These are phyloP conservation scores for Andrena dorsata DNA, from an alignment of 2,888 invertebrate genomes.

Conservation along the genomic window DNA sequence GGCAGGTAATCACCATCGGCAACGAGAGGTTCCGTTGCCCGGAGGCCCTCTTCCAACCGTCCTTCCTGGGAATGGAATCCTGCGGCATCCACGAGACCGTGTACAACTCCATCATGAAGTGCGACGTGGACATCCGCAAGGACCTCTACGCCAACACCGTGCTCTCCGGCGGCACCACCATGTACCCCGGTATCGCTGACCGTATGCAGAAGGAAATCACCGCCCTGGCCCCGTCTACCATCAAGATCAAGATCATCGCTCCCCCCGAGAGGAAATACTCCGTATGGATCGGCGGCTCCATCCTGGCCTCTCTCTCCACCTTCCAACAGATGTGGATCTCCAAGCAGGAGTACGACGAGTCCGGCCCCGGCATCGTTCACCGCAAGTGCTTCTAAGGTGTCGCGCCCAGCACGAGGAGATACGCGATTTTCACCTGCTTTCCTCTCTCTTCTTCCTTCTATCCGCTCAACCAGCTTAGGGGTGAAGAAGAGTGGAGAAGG, in stretches of 20 bases:
- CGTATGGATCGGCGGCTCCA: constrained; percentile 99
- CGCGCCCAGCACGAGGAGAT: constrained; percentile 12
- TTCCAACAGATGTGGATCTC: constrained; percentile 98
- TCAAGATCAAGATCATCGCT: constrained; percentile 98
- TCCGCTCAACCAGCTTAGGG: constrained; percentile 20
- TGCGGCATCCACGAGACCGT: constrained; percentile 96
- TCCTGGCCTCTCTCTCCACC: constrained; percentile 95
- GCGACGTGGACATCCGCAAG: constrained; percentile 96
- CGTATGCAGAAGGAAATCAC: constrained; percentile 99
- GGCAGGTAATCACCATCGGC: constrained; percentile 93
- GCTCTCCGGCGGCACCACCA: constrained; percentile 96
- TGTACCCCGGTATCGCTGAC: constrained; percentile 98
- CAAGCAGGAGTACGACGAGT: constrained; percentile 98
- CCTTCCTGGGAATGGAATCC: constrained; percentile 96
- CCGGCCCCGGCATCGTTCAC: constrained; percentile 97
- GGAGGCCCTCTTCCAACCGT: constrained; percentile 95
- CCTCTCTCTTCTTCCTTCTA: constrained; percentile 60
- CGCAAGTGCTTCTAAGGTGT: constrained; percentile 97
- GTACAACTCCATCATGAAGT: constrained; percentile 93
- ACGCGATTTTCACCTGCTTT: constrained; percentile 53
- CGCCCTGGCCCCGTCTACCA: constrained; percentile 95
- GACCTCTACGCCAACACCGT: constrained; percentile 97
- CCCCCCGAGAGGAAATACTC: constrained; percentile 99
- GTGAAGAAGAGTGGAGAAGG: constrained; percentile 58
- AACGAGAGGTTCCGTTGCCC: constrained; percentile 95